Evolutionary conservation across 1,140 invertebrate species (phyloP), one percentile per base, ranked within the genome.

Genomic region (Pseudomyrmex concolor): DNA sequence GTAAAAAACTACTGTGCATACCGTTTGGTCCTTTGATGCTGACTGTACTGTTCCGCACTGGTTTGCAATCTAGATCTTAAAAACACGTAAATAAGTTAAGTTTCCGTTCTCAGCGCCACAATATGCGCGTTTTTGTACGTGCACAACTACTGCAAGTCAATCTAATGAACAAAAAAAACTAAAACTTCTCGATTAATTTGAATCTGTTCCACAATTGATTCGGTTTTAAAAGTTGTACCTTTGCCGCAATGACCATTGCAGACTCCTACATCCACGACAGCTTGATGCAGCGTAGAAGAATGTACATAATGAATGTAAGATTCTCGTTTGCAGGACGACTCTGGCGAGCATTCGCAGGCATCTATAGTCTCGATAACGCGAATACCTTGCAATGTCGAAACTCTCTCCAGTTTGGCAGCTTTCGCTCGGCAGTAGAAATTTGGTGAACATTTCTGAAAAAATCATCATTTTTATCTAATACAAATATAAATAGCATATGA

Each of bases 1-100:
- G 34, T 34, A 34, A 34, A 34, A 34, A 34, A 34, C 34, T 34
- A 34, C 5, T 34, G 5, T 34, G 89, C 81, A 73, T 86, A 94
- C 95, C 95, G 82, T 95, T 95, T 34, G 95, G 95, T 62, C 95
- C 95, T 57, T 91, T 93, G 43, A 95, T 89, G 77, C 93, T 93
- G 17, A 94, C 83, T 2, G 94, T 94, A 34, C 88, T 92, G 88
- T 95, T 95, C 78, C 93, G 93, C 8, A 93, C 80, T 2, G 95
- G 92, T 71, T 92, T 92, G 68, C 95, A 95, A 50, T 90, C 90
- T 15, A 92, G 85, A 82, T 92, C 93, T 93, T 57, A 81, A 57
- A 82, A 62, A 0, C 0, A n/a, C 17, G 10, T 50, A 17, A 51
- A 43, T 3, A 1, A 34, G 34, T 84, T 84, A 84, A 64, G 8